Conservation (phyloP, 1,140 invertebrate species). For the Pectinophora gossypiella region DNA sequence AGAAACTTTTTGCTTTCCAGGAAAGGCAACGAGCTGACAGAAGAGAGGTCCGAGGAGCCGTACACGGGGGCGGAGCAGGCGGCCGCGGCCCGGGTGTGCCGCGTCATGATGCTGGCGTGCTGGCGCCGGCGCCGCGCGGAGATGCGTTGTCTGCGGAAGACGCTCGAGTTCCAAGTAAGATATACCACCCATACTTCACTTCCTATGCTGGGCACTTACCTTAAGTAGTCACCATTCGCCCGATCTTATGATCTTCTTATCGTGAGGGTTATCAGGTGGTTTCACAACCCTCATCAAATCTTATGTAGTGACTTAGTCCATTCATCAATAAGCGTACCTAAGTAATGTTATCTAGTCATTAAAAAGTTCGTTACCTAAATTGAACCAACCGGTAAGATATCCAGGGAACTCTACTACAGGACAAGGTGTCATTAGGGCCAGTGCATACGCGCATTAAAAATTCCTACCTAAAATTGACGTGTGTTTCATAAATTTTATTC, state of each 20-base stretch:
- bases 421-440: too few species aligned
- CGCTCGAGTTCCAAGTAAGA: slow-evolving; percentile 60
- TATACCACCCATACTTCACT: neutral
- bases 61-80: slow-evolving; percentile 28
- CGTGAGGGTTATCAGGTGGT: too few species aligned
- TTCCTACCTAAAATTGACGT: too few species aligned
- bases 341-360: too few species aligned
- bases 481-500: too few species aligned
- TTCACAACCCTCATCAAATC: too few species aligned
- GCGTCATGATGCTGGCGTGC: slow-evolving; percentile 70
- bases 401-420: too few species aligned
- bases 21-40: neutral
- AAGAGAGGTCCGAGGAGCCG: slow-evolving; percentile 10
- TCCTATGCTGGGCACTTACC: neutral
- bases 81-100: slow-evolving; percentile 68
- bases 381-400: too few species aligned
- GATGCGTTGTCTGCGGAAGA: slow-evolving; percentile 62
- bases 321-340: too few species aligned
- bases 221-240: neutral
- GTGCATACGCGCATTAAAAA: too few species aligned
- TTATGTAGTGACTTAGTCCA: too few species aligned
- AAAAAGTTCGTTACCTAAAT: too few species aligned
- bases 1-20: neutral
- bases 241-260: neutral
- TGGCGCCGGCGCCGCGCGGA: slow-evolving; percentile 76